Percentiles rank a stretch among this genome's conserved stretches.
phyloP scores from a whole-genome alignment of 1,140 invertebrate species.

The Ceratitis capitata region DNA sequence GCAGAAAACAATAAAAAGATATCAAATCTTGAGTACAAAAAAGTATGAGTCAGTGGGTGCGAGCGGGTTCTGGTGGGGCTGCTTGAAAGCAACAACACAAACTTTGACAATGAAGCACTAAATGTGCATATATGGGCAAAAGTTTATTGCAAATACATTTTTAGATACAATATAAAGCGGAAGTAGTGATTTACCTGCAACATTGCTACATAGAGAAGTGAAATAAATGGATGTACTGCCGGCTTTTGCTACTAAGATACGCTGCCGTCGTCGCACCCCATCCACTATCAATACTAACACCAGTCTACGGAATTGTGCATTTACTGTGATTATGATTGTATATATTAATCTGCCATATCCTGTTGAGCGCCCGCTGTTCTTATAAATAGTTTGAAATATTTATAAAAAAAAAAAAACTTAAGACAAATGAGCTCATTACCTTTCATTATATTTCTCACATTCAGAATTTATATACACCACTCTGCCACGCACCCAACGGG shows the following conservation, averaged over 20 bases:
- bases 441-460: slow-evolving; percentile 55
- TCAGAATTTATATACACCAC: slow-evolving; percentile 91
- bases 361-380: slow-evolving; percentile 13
- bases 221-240: background rate
- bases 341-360: background rate
- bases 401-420: background rate
- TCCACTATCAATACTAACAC: background rate
- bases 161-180: background rate
- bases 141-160: background rate
- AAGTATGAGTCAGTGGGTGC: slow-evolving; percentile 1
- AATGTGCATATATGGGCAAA: slow-evolving; percentile 31
- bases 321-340: background rate
- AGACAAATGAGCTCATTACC: background rate
- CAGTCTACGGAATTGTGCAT: background rate
- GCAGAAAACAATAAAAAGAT: background rate
- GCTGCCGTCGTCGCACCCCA: background rate
- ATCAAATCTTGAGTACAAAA: background rate
- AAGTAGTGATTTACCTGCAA: slow-evolving; percentile 15
- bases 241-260: background rate
- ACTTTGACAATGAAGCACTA: background rate
- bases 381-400: background rate
- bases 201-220: background rate
- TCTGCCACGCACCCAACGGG: slow-evolving; percentile 90
- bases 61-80: background rate
- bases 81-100: background rate